Conservation (phyloP, 2,797 vertebrate genomes). For the Sandelia bainsii region DNA sequence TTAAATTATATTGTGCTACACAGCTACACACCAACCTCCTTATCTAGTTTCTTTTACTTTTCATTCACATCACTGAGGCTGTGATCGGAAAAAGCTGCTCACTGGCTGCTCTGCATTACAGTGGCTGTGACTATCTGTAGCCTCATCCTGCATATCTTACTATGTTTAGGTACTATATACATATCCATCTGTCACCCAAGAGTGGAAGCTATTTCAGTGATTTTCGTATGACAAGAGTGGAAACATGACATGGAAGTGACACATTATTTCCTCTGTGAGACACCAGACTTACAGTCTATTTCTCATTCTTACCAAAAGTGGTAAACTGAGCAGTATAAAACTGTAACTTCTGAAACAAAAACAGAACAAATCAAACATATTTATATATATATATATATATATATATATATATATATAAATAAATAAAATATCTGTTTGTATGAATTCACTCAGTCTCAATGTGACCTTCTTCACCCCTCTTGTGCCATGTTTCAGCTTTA, state of each 20-base stretch:
- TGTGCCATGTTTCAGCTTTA: slow-evolving; percentile 32
- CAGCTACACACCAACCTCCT: background rate
- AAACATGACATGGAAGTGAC: slow-evolving; percentile 24
- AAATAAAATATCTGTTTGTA: background rate
- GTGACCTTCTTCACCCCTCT: slow-evolving; percentile 49
- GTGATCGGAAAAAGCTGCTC: slow-evolving; percentile 71
- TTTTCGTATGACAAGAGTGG: slow-evolving; percentile 60
- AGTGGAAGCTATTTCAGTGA: slow-evolving; percentile 72
- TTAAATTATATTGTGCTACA: background rate
- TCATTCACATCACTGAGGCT: slow-evolving; percentile 33
- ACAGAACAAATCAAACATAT: background rate
- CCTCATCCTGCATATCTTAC: slow-evolving; percentile 72
- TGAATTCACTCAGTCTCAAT: slow-evolving; percentile 28
- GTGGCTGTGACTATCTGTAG: slow-evolving; percentile 72
- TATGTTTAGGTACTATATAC: slow-evolving; percentile 73
- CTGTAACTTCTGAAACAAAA: background rate
- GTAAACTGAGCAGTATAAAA: background rate
- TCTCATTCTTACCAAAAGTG: background rate
- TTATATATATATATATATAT: too few relatives aligned
- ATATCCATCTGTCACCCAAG: slow-evolving; percentile 71
- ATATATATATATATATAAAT: too few relatives aligned
- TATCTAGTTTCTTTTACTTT: background rate
- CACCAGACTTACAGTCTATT: background rate
- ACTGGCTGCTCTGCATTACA: slow-evolving; percentile 44
- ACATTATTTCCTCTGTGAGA: background rate